Evolutionary conservation across 2,888 invertebrate species (phyloP).

Genomic region (Zaprionus bogoriensis): DNA sequence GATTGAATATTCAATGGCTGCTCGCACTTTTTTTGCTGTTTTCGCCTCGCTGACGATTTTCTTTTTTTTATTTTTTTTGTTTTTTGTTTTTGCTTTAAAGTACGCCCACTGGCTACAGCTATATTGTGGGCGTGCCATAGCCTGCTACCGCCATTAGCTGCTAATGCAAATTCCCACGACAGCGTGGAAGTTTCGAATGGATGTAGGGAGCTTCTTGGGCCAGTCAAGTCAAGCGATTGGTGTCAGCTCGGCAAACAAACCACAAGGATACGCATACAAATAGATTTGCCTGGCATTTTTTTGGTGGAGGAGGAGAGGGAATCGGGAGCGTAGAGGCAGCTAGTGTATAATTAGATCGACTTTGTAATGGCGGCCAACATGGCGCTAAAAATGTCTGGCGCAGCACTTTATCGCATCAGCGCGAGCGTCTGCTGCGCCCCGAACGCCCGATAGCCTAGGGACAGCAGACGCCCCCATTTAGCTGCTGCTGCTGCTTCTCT

Average conservation of each 20-base stretch:
- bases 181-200: conserved; percentile 2
- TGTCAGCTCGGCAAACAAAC: conserved; percentile 32
- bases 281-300: conserved; percentile 36
- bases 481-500: conserved; percentile 35
- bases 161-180: conserved; percentile 18
- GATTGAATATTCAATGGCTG: conserved; percentile 35
- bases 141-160: neutral
- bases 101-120: conserved; percentile 4
- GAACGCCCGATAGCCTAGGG: conserved; percentile 36
- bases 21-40: conserved; percentile 15
- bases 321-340: neutral
- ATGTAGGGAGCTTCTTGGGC: conserved; percentile 14
- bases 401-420: conserved; percentile 62
- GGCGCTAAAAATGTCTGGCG: conserved; percentile 68
- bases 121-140: neutral
- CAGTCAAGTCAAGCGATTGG: conserved; percentile 43
- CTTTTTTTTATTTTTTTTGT: neutral
- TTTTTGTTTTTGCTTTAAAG: conserved; percentile 10
- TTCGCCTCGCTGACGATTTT: neutral
- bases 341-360: conserved; percentile 69
- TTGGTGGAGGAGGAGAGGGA: neutral
- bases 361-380: conserved; percentile 69
- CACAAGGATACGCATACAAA: conserved; percentile 47
- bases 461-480: conserved; percentile 51
- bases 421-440: neutral